Base-by-base conservation (phyloP, 2,113 vertebrate species). In the Muntiacus reevesi region DNA sequence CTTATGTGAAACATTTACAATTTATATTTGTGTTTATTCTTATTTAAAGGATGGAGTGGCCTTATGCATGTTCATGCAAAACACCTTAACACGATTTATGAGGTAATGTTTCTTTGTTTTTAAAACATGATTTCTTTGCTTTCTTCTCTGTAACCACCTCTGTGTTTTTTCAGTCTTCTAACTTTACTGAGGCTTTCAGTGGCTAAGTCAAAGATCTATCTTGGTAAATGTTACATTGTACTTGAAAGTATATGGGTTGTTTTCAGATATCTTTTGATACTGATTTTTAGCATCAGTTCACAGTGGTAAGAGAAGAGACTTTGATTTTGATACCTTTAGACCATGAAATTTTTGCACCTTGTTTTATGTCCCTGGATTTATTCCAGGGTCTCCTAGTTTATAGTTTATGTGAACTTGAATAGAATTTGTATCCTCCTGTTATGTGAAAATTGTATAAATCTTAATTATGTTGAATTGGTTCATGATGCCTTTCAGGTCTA, bases 51-150 rank as follows among this genome's bases (percentile, higher is more conserved):
- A 99, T 97, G 99, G 99, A 79, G 98, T 99, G 98, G 98, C 99
- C 97, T 99, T 99, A 99, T 99, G 99, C 92, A 99, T 99, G 99
- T 99, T 99, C 98, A 99, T 99, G 99, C 99, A 99, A 98, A 99
- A 99, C 97, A 99, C 99, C 94, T 99, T 99, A 94, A 99, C 99
- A 96, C 99, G 99, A 96, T 98, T 99, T n/a, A 99, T 98, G 98
- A 99, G 99, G 99, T 99, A 99, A 97, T 95, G 8, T 91, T 83
- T 96, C 88, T 98, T 97, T 94, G 89, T 97, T 98, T 89, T 78
- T 59, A 89, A 85, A 91, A 82, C 83, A 82, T 3, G 4, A 82
- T 93, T 89, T 87, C 15, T 96, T 11, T 76, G 23, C 71, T 76
- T 76, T 27, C 71, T 43, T 76, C 23, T 76, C 71, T 76, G 36